Base-by-base conservation (phyloP, 2,113 vertebrate species). In the Muscicapa adusta region DNA sequence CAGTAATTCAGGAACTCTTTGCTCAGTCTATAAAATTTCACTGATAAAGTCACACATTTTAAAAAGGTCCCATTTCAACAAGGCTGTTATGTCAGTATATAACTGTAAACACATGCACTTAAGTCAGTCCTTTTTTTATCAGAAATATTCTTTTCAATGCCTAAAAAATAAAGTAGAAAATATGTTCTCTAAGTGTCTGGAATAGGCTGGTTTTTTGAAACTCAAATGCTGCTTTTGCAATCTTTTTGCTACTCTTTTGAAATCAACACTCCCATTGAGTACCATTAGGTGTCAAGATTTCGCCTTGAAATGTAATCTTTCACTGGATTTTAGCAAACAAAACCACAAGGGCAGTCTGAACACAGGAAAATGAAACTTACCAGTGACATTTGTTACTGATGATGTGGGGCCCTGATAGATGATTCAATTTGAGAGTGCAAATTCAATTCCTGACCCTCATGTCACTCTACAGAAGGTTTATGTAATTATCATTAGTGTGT, bases 401-500 rank as follows among this genome's bases (percentile, higher is more conserved):
- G 73, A 25, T 74, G 67, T 87, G 51, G 36, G 29, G 25, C 86
- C 71, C 75, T 95, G 72, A 94, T 86, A 89, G 91, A 84, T 85
- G 57, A 60, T 72, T 45, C 28, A 89, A 81, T 96, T 45, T 73
- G 75, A 82, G 74, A 79, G 68, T 81, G 65, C 63, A 93, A 89
- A 96, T 84, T 96, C 79, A 48, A 79, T 95, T 94, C 47, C 94
- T 96, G 91, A 94, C 89, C 93, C 67, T 29, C 78, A 71, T 91
- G 95, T 88, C 91, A 66, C 85, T 90, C 56, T 73, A 83, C 85
- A 80, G 96, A 95, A 93, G 94, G 91, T 93, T 94, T 93, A 83
- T 94, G 85, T 80, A 88, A 93, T 92, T 53, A 72, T 94, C 89
- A 70, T 95, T 85, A 95, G n/a, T 45, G 25, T 87, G 60, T 77